Evolutionary conservation across 2,113 vertebrate species (phyloP).

Genomic region (Onychostoma macrolepis): DNA sequence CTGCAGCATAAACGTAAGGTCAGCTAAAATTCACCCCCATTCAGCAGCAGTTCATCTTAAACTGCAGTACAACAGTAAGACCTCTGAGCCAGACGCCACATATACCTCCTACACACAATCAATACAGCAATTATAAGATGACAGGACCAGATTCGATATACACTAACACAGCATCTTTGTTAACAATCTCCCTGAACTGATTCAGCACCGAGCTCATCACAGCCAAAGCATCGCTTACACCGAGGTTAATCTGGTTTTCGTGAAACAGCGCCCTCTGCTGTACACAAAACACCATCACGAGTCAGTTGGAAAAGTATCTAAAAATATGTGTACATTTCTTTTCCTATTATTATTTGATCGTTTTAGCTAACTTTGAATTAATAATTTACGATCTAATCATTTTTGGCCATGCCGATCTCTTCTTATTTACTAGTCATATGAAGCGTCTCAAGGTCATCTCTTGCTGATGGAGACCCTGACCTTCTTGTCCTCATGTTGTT

Average conservation of each 20-base stretch:
- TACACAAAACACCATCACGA: background rate
- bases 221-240: background rate
- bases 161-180: slow-evolving; percentile 36
- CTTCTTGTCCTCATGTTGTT: background rate
- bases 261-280: slow-evolving; percentile 37
- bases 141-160: slow-evolving; percentile 7
- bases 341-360: background rate
- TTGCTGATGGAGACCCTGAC: background rate
- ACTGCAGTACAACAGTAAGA: slow-evolving; percentile 5
- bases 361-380: background rate
- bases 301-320: background rate
- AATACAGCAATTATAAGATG: slow-evolving; percentile 38
- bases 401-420: background rate
- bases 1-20: slow-evolving; percentile 19
- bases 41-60: slow-evolving; percentile 39
- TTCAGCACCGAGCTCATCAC: slow-evolving; percentile 2
- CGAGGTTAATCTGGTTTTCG: background rate
- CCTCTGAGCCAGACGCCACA: background rate
- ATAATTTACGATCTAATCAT: too few relatives aligned
- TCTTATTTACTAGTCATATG: background rate
- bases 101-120: slow-evolving; percentile 3
- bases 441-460: background rate
- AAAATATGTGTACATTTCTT: background rate
- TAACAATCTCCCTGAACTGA: slow-evolving; percentile 5
- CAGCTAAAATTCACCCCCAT: slow-evolving; percentile 17